Percentiles rank a stretch among this genome's conserved stretches.
Evolutionary conservation across 2,113 vertebrate species (phyloP).

Genomic region (Psittacus erithacus): DNA sequence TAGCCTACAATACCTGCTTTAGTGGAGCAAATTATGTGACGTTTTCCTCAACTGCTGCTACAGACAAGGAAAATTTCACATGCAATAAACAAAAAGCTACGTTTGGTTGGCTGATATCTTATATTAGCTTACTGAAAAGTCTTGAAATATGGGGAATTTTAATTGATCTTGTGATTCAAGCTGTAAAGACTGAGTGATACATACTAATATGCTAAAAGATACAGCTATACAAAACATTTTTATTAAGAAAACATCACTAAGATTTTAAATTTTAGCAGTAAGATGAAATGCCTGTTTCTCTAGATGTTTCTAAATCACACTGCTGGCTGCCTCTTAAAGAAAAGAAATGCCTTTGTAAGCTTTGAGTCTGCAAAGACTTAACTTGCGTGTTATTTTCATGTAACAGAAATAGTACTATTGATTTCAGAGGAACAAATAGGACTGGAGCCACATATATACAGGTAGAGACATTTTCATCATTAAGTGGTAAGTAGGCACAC

Average conservation of each 20-base stretch:
- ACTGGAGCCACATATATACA: not conserved
- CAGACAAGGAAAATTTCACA: not conserved
- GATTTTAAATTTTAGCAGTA: not conserved
- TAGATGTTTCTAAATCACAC: not conserved
- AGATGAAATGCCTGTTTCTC: not conserved
- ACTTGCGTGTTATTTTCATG: not conserved
- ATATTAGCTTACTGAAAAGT: not conserved
- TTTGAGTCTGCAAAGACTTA: not conserved
- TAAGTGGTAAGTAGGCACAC: not conserved
- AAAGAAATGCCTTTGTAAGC: not conserved
- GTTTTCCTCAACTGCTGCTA: not conserved
- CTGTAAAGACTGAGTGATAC: not conserved
- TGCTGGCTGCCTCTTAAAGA: not conserved
- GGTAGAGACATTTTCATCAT: not conserved
- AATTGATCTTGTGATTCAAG: not conserved
- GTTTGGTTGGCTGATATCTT: not conserved
- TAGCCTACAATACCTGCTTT: not conserved
- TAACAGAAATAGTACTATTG: not conserved
- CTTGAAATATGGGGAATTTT: not conserved
- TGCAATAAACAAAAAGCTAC: not conserved
- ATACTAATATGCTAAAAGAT: not conserved
- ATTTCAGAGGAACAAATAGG: not conserved
- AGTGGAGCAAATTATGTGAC: not conserved
- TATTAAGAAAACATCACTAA: not conserved
- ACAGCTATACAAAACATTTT: not conserved